phyloP scores from a whole-genome alignment of 2,888 invertebrate species.

The Cheiracanthium punctorium region DNA sequence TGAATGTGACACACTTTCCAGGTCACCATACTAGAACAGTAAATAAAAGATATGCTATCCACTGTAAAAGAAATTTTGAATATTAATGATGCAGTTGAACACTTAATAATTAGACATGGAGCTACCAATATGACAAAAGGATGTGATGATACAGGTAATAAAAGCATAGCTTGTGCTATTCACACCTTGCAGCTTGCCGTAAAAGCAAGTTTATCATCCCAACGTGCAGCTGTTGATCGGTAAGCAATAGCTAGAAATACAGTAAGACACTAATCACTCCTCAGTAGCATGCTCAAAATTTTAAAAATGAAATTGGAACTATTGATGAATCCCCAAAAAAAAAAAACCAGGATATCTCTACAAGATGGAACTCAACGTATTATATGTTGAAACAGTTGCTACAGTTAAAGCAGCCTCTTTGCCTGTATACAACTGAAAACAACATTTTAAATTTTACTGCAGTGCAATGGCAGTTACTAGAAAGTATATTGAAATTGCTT shows the following conservation, averaged over 20 bases:
- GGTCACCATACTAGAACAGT: not conserved
- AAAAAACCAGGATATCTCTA: slow-evolving; percentile 8
- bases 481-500: not conserved
- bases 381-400: slow-evolving; percentile 9
- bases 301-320: not conserved
- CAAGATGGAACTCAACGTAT: not conserved
- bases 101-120: slow-evolving; percentile 1
- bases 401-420: not conserved
- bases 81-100: not conserved
- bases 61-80: not conserved
- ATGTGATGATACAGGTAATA: not conserved
- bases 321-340: not conserved
- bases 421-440: not conserved
- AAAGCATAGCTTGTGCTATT: not conserved
- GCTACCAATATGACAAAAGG: slow-evolving; percentile 3
- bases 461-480: not conserved
- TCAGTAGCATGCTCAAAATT: not conserved
- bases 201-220: not conserved
- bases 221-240: not conserved
- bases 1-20: not conserved
- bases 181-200: not conserved
- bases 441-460: not conserved
- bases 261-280: not conserved
- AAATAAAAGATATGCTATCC: not conserved
- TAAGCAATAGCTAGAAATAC: not conserved